Percentiles rank a stretch among this genome's conserved stretches.
phyloP scores from a whole-genome alignment of 2,888 invertebrate species.

The Phalera bucephala region DNA sequence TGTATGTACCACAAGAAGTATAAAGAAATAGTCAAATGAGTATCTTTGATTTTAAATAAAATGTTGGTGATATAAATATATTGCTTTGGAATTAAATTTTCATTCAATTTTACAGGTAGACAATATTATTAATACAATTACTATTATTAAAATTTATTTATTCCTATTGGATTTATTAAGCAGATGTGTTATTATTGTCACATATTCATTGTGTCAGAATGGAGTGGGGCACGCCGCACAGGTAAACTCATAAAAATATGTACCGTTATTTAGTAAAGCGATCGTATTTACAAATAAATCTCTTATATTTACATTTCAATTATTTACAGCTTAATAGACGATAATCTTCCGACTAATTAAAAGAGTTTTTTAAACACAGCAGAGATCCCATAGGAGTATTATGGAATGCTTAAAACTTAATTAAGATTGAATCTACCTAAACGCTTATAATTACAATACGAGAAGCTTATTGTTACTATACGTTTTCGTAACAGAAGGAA shows the following conservation, averaged over 20 bases:
- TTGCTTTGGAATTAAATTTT: constrained; percentile 7
- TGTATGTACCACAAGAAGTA: too few species aligned
- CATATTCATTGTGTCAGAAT: constrained; percentile 49
- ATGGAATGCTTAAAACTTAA: constrained; percentile 79
- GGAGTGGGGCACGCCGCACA: constrained; percentile 13
- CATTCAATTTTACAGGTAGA: constrained; percentile 2
- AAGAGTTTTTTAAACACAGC: constrained; percentile 77
- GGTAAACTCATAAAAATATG: constrained; percentile 13
- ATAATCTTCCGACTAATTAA: constrained; percentile 70
- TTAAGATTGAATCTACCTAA: constrained; percentile 76
- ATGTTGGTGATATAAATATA: not conserved
- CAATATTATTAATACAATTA: too few species aligned
- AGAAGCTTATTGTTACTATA: constrained; percentile 51
- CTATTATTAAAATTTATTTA: too few species aligned
- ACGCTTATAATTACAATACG: constrained; percentile 58
- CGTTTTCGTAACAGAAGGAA: constrained; percentile 42
- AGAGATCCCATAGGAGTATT: constrained; percentile 79
- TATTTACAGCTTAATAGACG: constrained; percentile 58
- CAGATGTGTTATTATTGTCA: constrained; percentile 74
- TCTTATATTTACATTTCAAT: constrained; percentile 47
- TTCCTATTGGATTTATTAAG: constrained; percentile 51
- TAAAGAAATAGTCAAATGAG: too few species aligned
- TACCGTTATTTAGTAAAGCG: constrained; percentile 38
- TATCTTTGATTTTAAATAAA: not conserved
- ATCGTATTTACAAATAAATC: constrained; percentile 66